Evolutionary conservation across 2,113 vertebrate species (phyloP).

Genomic region (Pheucticus melanocephalus): DNA sequence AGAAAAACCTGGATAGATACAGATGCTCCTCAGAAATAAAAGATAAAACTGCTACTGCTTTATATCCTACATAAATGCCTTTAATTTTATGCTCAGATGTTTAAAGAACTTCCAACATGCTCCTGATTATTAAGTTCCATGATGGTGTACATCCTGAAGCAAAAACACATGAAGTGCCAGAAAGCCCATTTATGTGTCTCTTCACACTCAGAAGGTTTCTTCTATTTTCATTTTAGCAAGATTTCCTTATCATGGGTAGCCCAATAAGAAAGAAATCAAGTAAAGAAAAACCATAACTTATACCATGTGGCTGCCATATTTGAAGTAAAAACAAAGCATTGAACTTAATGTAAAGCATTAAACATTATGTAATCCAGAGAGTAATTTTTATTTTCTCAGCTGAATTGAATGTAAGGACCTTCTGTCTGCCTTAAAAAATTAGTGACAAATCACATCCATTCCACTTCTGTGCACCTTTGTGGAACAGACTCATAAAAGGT

Average conservation of each 20-base stretch:
- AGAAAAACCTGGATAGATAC: neutral
- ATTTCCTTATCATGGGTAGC: neutral
- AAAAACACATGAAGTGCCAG: neutral
- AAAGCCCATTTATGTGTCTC: neutral
- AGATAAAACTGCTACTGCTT: neutral
- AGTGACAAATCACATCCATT: neutral
- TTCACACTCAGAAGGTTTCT: neutral
- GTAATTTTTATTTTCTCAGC: neutral
- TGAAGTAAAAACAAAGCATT: neutral
- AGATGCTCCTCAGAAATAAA: neutral
- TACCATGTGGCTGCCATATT: neutral
- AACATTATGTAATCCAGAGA: neutral
- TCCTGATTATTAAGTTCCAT: neutral
- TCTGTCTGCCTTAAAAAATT: neutral
- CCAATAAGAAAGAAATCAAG: neutral
- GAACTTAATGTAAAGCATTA: neutral
- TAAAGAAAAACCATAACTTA: neutral
- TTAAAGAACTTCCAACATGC: neutral
- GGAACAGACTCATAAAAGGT: neutral
- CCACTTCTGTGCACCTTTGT: neutral
- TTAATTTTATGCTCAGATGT: neutral
- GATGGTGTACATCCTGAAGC: neutral
- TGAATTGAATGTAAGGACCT: neutral
- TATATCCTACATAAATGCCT: neutral
- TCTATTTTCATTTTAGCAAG: neutral